These are phyloP conservation scores for Coreius guichenoti DNA, from an alignment of 2,797 vertebrate genomes.

Conservation along the genomic window DNA sequence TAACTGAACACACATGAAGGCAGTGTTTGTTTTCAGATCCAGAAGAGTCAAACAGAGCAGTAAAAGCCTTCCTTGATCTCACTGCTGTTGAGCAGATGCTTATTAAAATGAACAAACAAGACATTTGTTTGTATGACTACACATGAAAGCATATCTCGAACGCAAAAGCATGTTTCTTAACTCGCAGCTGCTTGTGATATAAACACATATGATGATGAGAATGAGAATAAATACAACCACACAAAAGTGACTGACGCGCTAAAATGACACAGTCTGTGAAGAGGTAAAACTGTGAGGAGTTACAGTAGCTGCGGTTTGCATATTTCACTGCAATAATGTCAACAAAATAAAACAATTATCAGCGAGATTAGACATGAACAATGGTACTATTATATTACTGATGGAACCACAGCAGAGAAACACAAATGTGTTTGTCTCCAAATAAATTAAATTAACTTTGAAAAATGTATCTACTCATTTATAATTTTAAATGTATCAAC, in stretches of 20 bases:
- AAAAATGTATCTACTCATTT: too few relatives aligned
- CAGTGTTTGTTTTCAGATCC: conserved; percentile 17
- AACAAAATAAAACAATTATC: neutral
- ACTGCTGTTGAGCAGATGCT: conserved; percentile 44
- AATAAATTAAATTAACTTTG: too few relatives aligned
- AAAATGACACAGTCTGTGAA: neutral
- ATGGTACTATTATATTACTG: too few relatives aligned
- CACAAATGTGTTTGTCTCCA: too few relatives aligned
- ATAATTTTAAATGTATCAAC: too few relatives aligned
- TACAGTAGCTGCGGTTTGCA: neutral
- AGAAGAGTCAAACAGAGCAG: conserved; percentile 4
- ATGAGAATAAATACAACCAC: neutral
- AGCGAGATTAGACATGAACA: neutral
- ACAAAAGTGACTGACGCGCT: neutral
- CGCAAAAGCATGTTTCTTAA: conserved; percentile 46
- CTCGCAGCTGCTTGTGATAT: conserved; percentile 59
- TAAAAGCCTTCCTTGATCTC: conserved; percentile 35
- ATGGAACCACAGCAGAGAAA: too few relatives aligned
- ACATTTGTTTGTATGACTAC: conserved; percentile 38
- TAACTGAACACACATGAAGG: conserved; percentile 57
- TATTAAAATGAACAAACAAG: conserved; percentile 63
- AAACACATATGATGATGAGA: conserved; percentile 29
- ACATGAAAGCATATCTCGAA: conserved; percentile 40
- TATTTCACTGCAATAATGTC: neutral
- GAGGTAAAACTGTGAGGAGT: neutral